Evolutionary conservation across 2,888 invertebrate genomes (phyloP), one percentile per base, ranked within the genome.

Genomic region (Cabera pusaria): DNA sequence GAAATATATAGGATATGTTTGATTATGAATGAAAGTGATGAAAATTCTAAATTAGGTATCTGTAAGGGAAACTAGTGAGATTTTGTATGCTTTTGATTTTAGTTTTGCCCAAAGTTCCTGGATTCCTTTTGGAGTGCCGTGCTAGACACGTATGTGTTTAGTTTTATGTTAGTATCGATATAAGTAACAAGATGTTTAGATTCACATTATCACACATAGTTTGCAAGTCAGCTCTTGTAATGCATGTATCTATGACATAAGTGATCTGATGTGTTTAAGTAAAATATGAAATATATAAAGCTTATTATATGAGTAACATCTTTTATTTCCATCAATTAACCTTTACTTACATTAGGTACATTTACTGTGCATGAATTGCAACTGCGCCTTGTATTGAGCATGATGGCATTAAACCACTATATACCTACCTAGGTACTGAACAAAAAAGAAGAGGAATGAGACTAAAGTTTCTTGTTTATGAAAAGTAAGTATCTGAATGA

Each of bases 31-130:
- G 54, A 52, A 56, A 51, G 58, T 56, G 45, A 49, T 52, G 44
- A 58, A 64, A 54, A 64, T 60, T 65, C 59, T 64, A 67, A 64
- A 72, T 71, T 66, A 66, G 67, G 52, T 68, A 63, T 72, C 66
- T 63, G 52, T 49, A 52, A 61, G 64, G 48, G 34, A 10, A 14
- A 27, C 21, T 19, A n/a, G 19, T 3, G 36, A 38, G 37, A 41
- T 16, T 10, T 5, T 5, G 26, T 18, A 26, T 26, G 35, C 28
- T 38, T 35, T 31, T 23, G 39, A 34, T 50, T 46, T 34, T 36
- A 45, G 61, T 56, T 59, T 64, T 49, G 56, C 60, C 50, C 45
- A 50, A 58, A 67, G 69, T 66, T 70, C 64, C 69, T 70, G 44
- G n/a, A 42, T 11, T 36, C 26, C 59, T 55, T 47, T 53, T 45